Conservation (phyloP, 2,113 vertebrate genomes). For the Phylloscopus trochilus region DNA sequence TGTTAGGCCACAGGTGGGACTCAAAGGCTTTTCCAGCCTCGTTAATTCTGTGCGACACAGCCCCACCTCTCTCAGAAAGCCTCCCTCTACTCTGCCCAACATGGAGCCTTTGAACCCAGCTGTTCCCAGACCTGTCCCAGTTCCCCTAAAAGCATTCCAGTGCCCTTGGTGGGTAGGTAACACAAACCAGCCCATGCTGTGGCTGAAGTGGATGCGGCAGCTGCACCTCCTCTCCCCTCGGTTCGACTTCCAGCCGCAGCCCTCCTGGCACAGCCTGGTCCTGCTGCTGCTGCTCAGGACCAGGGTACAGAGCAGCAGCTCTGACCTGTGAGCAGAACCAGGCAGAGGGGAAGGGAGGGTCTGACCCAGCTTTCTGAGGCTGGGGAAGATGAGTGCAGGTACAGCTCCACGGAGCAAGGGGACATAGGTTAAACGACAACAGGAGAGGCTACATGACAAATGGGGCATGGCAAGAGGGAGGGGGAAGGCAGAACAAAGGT, state of each 20-base stretch:
- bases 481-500: slow-evolving; percentile 31
- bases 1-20: too few species aligned
- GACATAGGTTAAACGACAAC: slow-evolving; percentile 7
- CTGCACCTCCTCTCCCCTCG: neutral
- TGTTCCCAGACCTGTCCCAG: neutral
- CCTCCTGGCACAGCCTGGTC: neutral
- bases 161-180: neutral
- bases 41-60: neutral
- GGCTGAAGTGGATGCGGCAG: neutral
- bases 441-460: slow-evolving; percentile 19
- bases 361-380: neutral
- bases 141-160: neutral
- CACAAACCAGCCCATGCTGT: neutral
- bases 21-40: neutral
- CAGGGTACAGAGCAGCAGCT: neutral
- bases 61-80: neutral
- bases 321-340: neutral
- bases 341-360: neutral
- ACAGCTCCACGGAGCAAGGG: neutral
- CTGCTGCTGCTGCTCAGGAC: neutral
- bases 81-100: neutral
- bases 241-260: neutral
- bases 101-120: neutral
- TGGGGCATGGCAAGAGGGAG: neutral
- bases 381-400: neutral